Base-by-base conservation (phyloP, 1,140 invertebrate genomes). In the Bombyx mandarina region DNA sequence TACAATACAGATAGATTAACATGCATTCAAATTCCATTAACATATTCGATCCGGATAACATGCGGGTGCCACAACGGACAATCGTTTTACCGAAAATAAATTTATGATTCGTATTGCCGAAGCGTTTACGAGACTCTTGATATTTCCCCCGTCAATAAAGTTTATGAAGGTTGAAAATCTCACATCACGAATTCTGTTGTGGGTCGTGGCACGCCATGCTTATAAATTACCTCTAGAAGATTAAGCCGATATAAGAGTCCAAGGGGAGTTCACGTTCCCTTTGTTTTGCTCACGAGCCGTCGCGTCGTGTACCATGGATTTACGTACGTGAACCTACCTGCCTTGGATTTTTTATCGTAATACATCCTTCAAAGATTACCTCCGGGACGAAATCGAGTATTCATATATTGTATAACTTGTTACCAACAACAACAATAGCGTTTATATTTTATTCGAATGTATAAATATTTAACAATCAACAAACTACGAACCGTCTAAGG, bases 1-100 rank as follows among this genome's bases (percentile, higher is more conserved):
- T 75, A 35, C 42, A 35, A 51, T 67, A 71, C 79, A 68, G 75
- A 82, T 79, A 82, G 81, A 82, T 84, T 84, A 86, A 86, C 82
- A 86, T 86, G 81, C 79, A 82, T 82, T 84, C 81, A 84, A 81
- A 82, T 84, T 86, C 79, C 82, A 77, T 79, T 82, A 84, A 73
- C 75, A 77, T 75, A 75, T 79, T 82, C 73, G 69, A 68, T 71
- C 77, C 66, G 70, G 73, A 70, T 63, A 56, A 67, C 73, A 73
- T 75, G 77, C 79, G 76, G 74, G 62, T 68, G 75, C 62, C 73
- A 79, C 69, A 62, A 45, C 26, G 26, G 4, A 35, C 26, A 35
- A 35, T 35, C 26, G 26, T 35, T 35, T 35, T 5, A 35, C 26
- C 26, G 26, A 35, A 35, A 35, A 35, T 35, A 35, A 35, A 35